phyloP scores from a whole-genome alignment of 1,140 invertebrate genomes.

The Drosophila suzukii region DNA sequence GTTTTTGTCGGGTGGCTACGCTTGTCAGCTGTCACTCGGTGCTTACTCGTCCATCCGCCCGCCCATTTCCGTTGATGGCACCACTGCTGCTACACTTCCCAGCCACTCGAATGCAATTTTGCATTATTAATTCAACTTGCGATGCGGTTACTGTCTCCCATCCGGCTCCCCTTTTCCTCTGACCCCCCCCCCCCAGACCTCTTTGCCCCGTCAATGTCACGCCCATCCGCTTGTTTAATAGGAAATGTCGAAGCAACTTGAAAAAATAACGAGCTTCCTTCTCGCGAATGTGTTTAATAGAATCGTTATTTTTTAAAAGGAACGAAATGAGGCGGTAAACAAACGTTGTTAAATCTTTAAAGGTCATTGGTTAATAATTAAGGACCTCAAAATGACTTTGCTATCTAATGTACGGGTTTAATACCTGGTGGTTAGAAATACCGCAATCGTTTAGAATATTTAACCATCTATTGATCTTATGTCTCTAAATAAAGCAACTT shows the following conservation, averaged over 20 bases:
- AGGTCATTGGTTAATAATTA: neutral
- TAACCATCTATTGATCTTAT: no score
- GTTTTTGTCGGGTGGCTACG: slow-evolving; percentile 7
- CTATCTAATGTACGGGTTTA: no score
- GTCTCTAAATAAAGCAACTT: no score
- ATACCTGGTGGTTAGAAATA: no score
- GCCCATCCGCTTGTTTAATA: slow-evolving; percentile 7
- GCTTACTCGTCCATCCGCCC: slow-evolving; percentile 10
- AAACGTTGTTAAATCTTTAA: neutral
- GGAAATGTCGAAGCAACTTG: slow-evolving; percentile 28
- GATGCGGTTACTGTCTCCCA: slow-evolving; percentile 23
- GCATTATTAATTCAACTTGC: slow-evolving; percentile 54
- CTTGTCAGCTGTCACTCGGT: slow-evolving; percentile 45
- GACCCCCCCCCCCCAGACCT: neutral
- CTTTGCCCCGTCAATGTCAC: slow-evolving; percentile 5
- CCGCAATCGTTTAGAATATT: no score
- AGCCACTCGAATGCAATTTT: slow-evolving; percentile 43
- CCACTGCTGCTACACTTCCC: slow-evolving; percentile 31
- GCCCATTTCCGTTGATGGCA: slow-evolving; percentile 1
- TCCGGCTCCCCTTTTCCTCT: neutral
- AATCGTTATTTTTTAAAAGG: neutral
- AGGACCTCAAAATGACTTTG: no score
- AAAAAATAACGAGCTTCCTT: slow-evolving; percentile 16
- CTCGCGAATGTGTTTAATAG: slow-evolving; percentile 7
- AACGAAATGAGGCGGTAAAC: neutral